phyloP scores from a whole-genome alignment of 2,797 vertebrate genomes.

The Karalla daura region DNA sequence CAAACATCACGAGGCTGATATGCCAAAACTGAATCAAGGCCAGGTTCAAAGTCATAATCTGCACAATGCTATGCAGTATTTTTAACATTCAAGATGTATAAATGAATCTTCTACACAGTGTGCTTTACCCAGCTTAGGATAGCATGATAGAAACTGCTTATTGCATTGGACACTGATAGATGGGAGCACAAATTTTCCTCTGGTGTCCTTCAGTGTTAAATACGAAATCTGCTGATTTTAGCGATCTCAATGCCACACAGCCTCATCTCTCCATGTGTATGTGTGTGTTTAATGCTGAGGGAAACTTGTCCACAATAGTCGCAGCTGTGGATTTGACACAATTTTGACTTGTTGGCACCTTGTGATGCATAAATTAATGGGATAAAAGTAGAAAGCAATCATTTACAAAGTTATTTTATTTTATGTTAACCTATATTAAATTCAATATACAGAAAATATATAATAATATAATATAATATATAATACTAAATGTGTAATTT shows the following conservation, averaged over 20 bases:
- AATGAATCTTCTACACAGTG: neutral
- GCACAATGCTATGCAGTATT: neutral
- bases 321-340: conserved; percentile 43
- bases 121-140: conserved; percentile 11
- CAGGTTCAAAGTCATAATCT: conserved; percentile 13
- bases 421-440: no score
- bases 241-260: conserved; percentile 23
- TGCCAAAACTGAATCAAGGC: conserved; percentile 16
- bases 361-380: no score
- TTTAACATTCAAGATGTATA: neutral
- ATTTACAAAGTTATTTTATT: no score
- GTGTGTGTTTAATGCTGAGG: neutral
- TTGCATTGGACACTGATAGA: conserved; percentile 37
- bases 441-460: no score
- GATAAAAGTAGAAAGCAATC: no score
- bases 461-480: no score
- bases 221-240: conserved; percentile 50
- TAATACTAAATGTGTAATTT: no score
- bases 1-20: conserved; percentile 4
- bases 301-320: conserved; percentile 8
- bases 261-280: neutral
- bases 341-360: no score
- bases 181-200: conserved; percentile 22
- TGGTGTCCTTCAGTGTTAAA: conserved; percentile 38
- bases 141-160: conserved; percentile 20